Evolutionary conservation across 2,113 vertebrate genomes (phyloP).

Genomic region (Hyperopisus bebe): DNA sequence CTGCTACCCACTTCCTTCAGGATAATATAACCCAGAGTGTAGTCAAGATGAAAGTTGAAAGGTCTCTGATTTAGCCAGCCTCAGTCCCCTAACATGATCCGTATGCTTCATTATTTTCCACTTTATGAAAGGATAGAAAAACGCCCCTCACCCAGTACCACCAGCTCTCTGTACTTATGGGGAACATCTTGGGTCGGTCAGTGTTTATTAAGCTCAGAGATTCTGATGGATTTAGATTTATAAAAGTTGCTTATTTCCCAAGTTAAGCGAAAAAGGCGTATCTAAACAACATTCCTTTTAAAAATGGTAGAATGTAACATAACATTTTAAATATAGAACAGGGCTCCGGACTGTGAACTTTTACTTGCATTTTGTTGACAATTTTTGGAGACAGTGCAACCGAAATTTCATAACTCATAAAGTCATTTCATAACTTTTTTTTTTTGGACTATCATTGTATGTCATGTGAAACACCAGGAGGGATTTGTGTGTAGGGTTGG

Average conservation of each 20-base stretch:
- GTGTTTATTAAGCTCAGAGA: background rate
- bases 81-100: background rate
- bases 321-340: background rate
- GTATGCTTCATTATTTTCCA: background rate
- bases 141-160: background rate
- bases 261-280: background rate
- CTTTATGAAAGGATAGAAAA: background rate
- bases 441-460: no score
- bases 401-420: background rate
- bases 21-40: conserved; percentile 13
- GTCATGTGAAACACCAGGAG: no score
- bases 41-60: background rate
- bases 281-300: background rate
- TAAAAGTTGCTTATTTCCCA: background rate
- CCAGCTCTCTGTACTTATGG: background rate
- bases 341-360: background rate
- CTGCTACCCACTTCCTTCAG: conserved; percentile 10
- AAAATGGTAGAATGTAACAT: background rate
- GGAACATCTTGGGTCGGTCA: background rate
- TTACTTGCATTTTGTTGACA: background rate
- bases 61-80: background rate
- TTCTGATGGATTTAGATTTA: background rate
- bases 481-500: no score
- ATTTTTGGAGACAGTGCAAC: background rate
- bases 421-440: no score